Evolutionary conservation across 2,888 invertebrate genomes (phyloP), one percentile per base, ranked within the genome.

Genomic region (Stenoptilia bipunctidactyla): DNA sequence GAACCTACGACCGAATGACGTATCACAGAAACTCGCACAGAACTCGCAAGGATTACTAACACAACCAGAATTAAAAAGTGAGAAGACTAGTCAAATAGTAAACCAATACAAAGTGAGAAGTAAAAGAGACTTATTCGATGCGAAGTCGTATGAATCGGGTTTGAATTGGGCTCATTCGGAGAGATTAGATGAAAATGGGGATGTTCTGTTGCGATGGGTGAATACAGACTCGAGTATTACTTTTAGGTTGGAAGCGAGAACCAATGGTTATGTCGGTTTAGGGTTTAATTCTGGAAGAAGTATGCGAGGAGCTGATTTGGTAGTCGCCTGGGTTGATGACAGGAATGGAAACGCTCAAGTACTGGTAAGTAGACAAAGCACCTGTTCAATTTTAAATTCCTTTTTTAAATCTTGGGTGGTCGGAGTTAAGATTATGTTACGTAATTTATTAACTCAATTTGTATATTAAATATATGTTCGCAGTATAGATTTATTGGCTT

Each of bases 281-380:
- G 96, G 96, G 43, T 92, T 96, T 71, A 93, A 93, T 51, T 88
- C 88, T 41, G 90, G 89, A 61, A 92, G 93, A 47, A 88, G 89
- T 51, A 90, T 92, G 88, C 87, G 89, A 59, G 92, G 92, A 36
- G 89, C 93, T 43, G 96, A 96, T 86, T 89, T 96, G 77, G 90
- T 94, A 52, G 89, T 96, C 64, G 94, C 92, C 44, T 96, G 96
- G 95, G 92, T 96, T 52, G 92, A 93, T 77, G 90, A 91, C 64
- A 71, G 71, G 58, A 80, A 74, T 58, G 80, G 77, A 53, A 77
- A 72, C 76, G 91, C 92, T 55, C 90, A 92, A 75, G 88, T 93
- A 73, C 89, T 92, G 89, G 93, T 93, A 75, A 90, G 90, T 86
- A 12, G 6, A 10, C 2, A 12, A 20, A 3, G 20, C 20, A 20